Conservation (phyloP, 2,797 vertebrate genomes). For the Coregonus suidteri region DNA sequence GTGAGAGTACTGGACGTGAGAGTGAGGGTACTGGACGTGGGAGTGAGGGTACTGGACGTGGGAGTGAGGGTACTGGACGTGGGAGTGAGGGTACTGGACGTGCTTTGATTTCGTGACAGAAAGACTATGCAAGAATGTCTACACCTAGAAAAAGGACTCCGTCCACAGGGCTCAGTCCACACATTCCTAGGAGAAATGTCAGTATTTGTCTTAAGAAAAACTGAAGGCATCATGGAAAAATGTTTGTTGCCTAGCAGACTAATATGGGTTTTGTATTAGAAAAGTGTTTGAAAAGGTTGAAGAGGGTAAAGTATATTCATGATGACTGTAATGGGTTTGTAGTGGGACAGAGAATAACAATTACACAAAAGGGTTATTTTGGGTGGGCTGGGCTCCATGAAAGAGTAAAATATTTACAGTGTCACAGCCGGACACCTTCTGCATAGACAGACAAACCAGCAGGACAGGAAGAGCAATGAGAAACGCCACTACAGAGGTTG, state of each 20-base stretch:
- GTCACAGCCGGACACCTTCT: constrained; percentile 39
- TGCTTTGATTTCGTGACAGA: constrained; percentile 14
- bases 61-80: too few species aligned
- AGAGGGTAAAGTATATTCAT: neutral
- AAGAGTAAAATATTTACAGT: constrained; percentile 61
- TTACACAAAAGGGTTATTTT: constrained; percentile 17
- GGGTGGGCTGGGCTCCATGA: neutral
- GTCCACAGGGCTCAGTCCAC: neutral
- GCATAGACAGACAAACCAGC: constrained; percentile 37
- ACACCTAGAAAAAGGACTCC: constrained; percentile 11
- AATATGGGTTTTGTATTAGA: neutral
- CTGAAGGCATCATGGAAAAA: neutral
- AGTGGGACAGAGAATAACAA: neutral
- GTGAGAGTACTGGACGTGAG: neutral
- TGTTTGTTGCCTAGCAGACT: neutral
- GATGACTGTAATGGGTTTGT: neutral
- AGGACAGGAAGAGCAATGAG: constrained; percentile 36
- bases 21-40: too few species aligned
- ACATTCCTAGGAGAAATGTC: neutral
- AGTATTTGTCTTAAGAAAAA: neutral
- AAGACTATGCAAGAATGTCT: constrained; percentile 13
- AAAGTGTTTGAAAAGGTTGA: neutral
- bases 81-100: neutral
- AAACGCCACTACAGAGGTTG: constrained; percentile 29
- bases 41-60: neutral